A percentile compares a stretch with the other conserved stretches of the same genome.
These are phyloP conservation scores for Paradisaea rubra DNA, from an alignment of 2,113 vertebrate species.

Conservation along the genomic window DNA sequence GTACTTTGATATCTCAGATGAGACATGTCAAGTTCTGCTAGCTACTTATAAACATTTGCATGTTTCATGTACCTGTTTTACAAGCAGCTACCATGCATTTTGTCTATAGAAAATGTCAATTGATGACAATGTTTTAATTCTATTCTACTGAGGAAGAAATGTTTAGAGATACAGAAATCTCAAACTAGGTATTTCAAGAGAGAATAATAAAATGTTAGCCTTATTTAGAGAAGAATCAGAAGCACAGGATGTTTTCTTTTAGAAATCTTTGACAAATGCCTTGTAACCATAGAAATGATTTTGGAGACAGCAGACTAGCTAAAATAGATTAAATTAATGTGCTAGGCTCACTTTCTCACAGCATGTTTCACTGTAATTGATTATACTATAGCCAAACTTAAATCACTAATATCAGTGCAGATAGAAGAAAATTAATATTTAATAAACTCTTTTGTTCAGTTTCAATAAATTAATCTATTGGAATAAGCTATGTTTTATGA, in stretches of 20 bases:
- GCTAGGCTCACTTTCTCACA: conserved; percentile 65
- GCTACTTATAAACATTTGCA: neutral
- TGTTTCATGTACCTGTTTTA: neutral
- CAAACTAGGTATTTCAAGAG: neutral
- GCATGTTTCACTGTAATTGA: conserved; percentile 73
- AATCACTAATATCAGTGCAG: conserved; percentile 70
- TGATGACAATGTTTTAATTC: neutral
- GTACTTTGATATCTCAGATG: neutral
- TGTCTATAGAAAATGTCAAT: neutral
- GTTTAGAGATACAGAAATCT: neutral
- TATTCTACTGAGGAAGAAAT: neutral
- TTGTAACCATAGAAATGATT: conserved; percentile 73
- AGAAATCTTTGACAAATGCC: conserved; percentile 66
- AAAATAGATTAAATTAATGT: conserved; percentile 77
- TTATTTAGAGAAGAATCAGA: conserved; percentile 36
- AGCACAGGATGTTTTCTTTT: conserved; percentile 45
- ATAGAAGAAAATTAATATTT: conserved; percentile 74
- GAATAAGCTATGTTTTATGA: conserved; percentile 54
- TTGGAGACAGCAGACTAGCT: conserved; percentile 67
- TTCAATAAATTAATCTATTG: conserved; percentile 58
- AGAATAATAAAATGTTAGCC: neutral
- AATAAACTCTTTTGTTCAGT: conserved; percentile 58
- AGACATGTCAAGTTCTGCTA: neutral
- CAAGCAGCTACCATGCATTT: neutral
- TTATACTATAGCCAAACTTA: conserved; percentile 68